phyloP scores from a whole-genome alignment of 2,888 invertebrate species.

The Octodonta nipae region DNA sequence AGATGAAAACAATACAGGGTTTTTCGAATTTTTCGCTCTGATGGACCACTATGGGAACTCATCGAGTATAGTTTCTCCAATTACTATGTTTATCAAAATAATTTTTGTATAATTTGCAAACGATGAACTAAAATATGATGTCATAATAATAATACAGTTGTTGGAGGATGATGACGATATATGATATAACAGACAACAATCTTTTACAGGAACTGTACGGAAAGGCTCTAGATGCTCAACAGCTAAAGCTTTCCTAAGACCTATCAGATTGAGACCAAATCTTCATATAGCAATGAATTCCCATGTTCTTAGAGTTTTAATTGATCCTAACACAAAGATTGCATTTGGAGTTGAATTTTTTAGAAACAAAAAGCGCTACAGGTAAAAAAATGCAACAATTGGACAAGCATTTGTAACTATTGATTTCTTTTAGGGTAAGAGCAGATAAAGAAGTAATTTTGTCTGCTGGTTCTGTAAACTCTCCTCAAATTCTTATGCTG shows the following conservation, averaged over 20 bases:
- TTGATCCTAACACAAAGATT: conserved; percentile 57
- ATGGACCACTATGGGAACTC: too few species aligned
- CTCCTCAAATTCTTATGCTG: conserved; percentile 86
- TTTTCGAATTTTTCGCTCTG: too few species aligned
- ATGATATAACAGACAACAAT: too few species aligned
- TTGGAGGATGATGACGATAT: too few species aligned
- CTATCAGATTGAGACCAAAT: conserved; percentile 66
- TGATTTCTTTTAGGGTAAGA: conserved; percentile 41
- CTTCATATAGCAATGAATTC: conserved; percentile 73
- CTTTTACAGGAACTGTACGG: conserved; percentile 47
- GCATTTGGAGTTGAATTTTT: conserved; percentile 75
- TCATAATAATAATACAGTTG: too few species aligned
- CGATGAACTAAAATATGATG: too few species aligned
- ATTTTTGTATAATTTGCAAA: too few species aligned
- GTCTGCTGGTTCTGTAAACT: conserved; percentile 82
- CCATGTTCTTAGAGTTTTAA: conserved; percentile 62
- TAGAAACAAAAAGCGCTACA: conserved; percentile 54
- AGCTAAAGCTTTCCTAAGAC: conserved; percentile 73
- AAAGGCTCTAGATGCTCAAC: conserved; percentile 78
- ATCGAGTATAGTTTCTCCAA: too few species aligned
- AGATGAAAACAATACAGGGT: too few species aligned
- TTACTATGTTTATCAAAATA: too few species aligned
- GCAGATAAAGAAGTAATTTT: conserved; percentile 78
- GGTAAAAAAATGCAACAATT: conserved; percentile 6
- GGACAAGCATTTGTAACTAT: neutral